Conservation (phyloP, 2,888 invertebrate species). For the Lithophane socia region DNA sequence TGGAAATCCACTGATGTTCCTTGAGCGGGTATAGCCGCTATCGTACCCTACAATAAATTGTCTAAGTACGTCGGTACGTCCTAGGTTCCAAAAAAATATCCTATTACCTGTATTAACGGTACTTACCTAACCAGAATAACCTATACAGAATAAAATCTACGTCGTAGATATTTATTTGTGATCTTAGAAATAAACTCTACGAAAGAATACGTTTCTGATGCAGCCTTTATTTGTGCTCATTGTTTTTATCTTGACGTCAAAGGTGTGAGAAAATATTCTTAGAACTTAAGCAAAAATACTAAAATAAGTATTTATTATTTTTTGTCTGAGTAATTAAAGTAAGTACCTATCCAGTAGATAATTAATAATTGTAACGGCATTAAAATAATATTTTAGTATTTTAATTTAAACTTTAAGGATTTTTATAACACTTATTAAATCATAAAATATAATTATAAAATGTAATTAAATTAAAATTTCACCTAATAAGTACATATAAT, state of each 20-base stretch:
- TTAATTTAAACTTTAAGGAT: too few species aligned
- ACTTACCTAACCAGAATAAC: background rate
- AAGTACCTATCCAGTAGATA: too few species aligned
- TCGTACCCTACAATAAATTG: background rate
- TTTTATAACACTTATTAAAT: too few species aligned
- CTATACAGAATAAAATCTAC: background rate
- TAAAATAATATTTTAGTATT: too few species aligned
- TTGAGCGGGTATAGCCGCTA: background rate
- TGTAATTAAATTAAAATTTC: background rate
- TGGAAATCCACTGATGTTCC: background rate
- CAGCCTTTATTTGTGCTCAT: background rate
- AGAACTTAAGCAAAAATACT: background rate
- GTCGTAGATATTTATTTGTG: background rate
- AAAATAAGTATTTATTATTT: background rate
- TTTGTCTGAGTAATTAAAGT: background rate
- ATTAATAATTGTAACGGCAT: background rate
- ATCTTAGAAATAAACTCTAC: background rate
- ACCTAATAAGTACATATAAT: background rate
- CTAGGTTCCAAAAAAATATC: background rate
- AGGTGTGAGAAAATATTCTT: constrained; percentile 26
- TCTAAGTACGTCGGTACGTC: background rate
- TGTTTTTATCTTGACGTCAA: constrained; percentile 5
- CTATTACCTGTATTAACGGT: too few species aligned
- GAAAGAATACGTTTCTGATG: background rate
- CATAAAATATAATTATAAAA: too few species aligned